Percentiles rank a stretch among this genome's conserved stretches.
Conservation (phyloP, 2,113 vertebrate species). For the Pitta sordida region DNA sequence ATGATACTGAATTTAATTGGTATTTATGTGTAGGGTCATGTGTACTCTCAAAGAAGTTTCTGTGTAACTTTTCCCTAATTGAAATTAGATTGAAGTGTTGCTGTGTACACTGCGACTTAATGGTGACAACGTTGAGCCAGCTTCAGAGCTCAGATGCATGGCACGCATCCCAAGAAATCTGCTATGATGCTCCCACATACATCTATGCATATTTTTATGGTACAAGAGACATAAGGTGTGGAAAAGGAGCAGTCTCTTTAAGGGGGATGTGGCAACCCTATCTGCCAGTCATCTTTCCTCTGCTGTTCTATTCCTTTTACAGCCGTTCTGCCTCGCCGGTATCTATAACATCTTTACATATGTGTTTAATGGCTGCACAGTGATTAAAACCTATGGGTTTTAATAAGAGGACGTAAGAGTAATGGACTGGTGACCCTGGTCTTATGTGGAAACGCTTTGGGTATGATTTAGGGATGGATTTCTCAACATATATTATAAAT, state of each 20-base stretch:
- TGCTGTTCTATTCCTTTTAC: slow-evolving; percentile 69
- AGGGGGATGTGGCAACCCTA: slow-evolving; percentile 68
- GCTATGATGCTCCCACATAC: slow-evolving; percentile 63
- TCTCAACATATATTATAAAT: background rate
- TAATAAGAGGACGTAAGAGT: background rate
- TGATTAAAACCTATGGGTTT: background rate
- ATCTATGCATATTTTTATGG: slow-evolving; percentile 68
- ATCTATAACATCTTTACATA: background rate
- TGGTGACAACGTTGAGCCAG: slow-evolving; percentile 52
- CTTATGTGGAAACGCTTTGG: background rate
- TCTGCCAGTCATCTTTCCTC: slow-evolving; percentile 65
- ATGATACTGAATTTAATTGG: slow-evolving; percentile 51
- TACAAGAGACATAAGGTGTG: slow-evolving; percentile 71
- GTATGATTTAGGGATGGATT: background rate
- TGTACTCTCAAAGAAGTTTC: slow-evolving; percentile 54
- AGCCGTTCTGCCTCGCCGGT: slow-evolving; percentile 59
- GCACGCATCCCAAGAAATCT: slow-evolving; percentile 42
- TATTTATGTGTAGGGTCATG: slow-evolving; percentile 28
- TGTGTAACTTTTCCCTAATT: slow-evolving; percentile 61
- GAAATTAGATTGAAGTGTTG: slow-evolving; percentile 60
- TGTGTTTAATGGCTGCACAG: background rate
- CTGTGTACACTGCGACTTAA: slow-evolving; percentile 55
- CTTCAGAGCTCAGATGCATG: slow-evolving; percentile 51
- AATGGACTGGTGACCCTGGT: background rate
- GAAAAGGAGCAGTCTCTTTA: slow-evolving; percentile 70